phyloP scores from a whole-genome alignment of 2,888 invertebrate species.

The Troglohyphantes excavatus region DNA sequence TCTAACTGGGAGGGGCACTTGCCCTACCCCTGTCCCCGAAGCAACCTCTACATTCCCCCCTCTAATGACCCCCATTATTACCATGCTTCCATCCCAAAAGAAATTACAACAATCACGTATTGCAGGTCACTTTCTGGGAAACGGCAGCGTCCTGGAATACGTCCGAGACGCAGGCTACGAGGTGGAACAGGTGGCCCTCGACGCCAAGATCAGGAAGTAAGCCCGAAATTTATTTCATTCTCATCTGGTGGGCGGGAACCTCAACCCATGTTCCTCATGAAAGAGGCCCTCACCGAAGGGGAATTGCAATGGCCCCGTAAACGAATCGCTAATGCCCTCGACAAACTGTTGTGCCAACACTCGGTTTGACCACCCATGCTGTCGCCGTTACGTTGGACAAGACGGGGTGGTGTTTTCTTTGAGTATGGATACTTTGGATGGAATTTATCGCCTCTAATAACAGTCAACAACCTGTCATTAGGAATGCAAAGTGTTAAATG shows the following conservation, averaged over 20 bases:
- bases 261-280: background rate
- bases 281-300: background rate
- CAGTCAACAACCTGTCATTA: background rate
- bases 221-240: constrained; percentile 15
- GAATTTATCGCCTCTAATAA: constrained; percentile 1
- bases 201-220: constrained; percentile 71
- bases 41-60: background rate
- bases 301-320: background rate
- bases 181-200: constrained; percentile 79
- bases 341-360: background rate
- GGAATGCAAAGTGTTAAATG: background rate
- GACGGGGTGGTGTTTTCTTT: background rate
- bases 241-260: background rate
- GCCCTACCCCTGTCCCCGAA: background rate
- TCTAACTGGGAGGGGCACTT: background rate
- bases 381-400: background rate
- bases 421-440: background rate
- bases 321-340: constrained; percentile 8
- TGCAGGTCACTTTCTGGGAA: constrained; percentile 84
- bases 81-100: too few species aligned
- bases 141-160: constrained; percentile 83
- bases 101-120: background rate
- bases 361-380: constrained; percentile 11
- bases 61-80: background rate
- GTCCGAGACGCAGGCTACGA: constrained; percentile 82